These are phyloP conservation scores for Sciaenops ocellatus DNA, from an alignment of 2,797 vertebrate genomes.

Conservation along the genomic window DNA sequence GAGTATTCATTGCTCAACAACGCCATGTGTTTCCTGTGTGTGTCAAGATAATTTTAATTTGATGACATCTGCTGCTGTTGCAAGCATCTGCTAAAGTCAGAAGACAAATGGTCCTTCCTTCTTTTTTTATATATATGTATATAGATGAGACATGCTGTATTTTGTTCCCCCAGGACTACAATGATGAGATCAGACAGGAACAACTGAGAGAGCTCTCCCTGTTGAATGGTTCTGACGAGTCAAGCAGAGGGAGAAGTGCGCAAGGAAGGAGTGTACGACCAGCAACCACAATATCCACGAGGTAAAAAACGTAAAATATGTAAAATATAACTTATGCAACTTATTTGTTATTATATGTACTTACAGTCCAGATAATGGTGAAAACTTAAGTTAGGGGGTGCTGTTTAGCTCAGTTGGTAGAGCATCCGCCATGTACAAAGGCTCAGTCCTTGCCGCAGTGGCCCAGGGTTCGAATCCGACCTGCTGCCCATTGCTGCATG, in stretches of 20 bases:
- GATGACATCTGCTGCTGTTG: constrained; percentile 70
- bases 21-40: constrained; percentile 59
- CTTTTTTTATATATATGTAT: constrained; percentile 29
- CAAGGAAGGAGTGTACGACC: constrained; percentile 89
- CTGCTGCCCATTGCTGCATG: too few relatives aligned
- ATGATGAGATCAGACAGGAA: constrained; percentile 99
- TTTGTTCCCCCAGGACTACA: constrained; percentile 91
- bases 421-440: too few relatives aligned
- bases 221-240: constrained; percentile 96
- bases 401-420: too few relatives aligned
- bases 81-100: constrained; percentile 67
- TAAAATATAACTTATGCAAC: too few relatives aligned
- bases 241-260: constrained; percentile 88
- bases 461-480: too few relatives aligned
- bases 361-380: too few relatives aligned
- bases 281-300: constrained; percentile 85
- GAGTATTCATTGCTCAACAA: constrained; percentile 55
- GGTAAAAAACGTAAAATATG: constrained; percentile 78
- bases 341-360: too few relatives aligned
- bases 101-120: constrained; percentile 68
- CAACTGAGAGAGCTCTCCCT: constrained; percentile 96
- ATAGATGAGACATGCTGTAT: constrained; percentile 49
- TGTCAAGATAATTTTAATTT: constrained; percentile 69
- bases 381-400: not conserved
- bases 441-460: too few relatives aligned